phyloP scores from a whole-genome alignment of 2,888 invertebrate genomes.

The Pristionchus mayeri region DNA sequence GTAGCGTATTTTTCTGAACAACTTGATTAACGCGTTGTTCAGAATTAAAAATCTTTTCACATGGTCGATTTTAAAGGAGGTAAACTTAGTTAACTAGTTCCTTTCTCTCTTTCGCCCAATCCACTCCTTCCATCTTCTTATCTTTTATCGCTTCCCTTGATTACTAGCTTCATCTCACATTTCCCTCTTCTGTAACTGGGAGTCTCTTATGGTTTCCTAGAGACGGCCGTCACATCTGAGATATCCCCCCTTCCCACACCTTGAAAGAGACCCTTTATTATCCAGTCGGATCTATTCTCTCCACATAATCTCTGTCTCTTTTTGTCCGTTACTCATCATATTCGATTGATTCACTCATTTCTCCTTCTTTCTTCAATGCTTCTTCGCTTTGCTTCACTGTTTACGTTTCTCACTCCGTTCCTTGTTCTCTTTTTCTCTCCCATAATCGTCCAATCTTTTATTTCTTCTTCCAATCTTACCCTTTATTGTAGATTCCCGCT shows the following conservation, averaged over 20 bases:
- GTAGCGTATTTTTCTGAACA: no score
- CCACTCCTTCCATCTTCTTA: not conserved
- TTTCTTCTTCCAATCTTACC: not conserved
- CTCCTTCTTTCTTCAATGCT: not conserved
- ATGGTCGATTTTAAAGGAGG: no score
- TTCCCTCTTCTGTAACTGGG: not conserved
- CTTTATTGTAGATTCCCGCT: not conserved
- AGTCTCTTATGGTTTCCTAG: not conserved
- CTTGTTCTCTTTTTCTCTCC: not conserved
- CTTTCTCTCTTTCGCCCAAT: not conserved
- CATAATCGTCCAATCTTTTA: slow-evolving; percentile 9
- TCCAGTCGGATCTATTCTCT: not conserved
- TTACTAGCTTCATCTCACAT: slow-evolving; percentile 12
- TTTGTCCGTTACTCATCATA: not conserved
- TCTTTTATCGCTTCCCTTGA: not conserved
- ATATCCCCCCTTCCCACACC: not conserved
- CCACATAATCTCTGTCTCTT: not conserved
- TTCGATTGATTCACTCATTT: slow-evolving; percentile 17
- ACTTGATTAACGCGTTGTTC: no score
- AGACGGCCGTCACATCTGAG: not conserved
- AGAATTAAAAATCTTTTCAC: no score
- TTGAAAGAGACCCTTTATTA: slow-evolving; percentile 1
- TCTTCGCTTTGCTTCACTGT: not conserved
- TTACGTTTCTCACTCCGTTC: slow-evolving; percentile 33
- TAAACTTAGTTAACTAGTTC: no score